These are phyloP conservation scores for Venustaconcha ellipsiformis DNA, from an alignment of 1,140 invertebrate genomes.

Conservation along the genomic window DNA sequence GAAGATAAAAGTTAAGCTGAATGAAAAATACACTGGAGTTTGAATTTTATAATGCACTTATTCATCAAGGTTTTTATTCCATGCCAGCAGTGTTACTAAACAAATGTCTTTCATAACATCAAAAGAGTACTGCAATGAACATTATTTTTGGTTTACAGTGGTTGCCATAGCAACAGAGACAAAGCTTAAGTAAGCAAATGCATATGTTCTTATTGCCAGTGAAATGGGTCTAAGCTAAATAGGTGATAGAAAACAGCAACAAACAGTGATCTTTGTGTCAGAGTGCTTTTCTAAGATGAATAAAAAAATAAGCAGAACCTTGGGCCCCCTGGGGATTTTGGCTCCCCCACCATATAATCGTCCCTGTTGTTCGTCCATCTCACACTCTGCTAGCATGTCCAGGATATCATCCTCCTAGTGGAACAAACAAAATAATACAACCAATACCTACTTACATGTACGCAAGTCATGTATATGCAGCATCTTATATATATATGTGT, in stretches of 20 bases:
- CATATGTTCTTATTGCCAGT: background rate
- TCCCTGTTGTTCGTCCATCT: conserved; percentile 61
- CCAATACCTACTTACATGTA: too few species aligned
- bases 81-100: too few species aligned
- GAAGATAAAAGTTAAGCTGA: too few species aligned
- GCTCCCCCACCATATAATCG: conserved; percentile 32
- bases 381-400: conserved; percentile 67
- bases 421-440: background rate
- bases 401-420: conserved; percentile 64
- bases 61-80: too few species aligned
- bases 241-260: too few species aligned
- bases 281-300: background rate
- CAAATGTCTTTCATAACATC: too few species aligned
- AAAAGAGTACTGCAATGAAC: background rate
- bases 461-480: too few species aligned
- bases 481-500: too few species aligned
- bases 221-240: background rate
- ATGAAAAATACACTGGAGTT: too few species aligned
- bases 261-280: too few species aligned
- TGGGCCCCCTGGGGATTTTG: conserved; percentile 44
- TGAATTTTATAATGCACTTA: too few species aligned
- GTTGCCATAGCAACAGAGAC: background rate
- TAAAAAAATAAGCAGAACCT: conserved; percentile 39
- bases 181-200: background rate
- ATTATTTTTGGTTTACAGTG: background rate